Evolutionary conservation across 2,797 vertebrate genomes (phyloP), one percentile per base, ranked within the genome.

Genomic region (Urocyon cinereoargenteus): DNA sequence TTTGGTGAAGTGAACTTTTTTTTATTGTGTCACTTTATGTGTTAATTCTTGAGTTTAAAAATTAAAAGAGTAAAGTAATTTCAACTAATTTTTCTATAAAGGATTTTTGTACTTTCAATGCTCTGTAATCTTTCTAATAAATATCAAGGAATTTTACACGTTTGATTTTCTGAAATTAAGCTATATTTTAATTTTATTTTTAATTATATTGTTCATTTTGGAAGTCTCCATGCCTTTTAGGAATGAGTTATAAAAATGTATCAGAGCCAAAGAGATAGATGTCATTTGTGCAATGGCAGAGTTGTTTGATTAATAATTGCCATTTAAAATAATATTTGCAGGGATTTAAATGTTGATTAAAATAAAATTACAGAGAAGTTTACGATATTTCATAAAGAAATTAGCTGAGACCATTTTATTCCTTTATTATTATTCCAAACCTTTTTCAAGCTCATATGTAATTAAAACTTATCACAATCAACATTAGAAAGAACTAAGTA

Each of bases 231-330:
- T 64, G 49, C 36, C 16, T 90, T 73, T 72, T 92, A 90, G 85
- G 12, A 66, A 97, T 96, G 91, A 93, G 59, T 95, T 94, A 82
- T 51, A 66, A 92, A 72, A 92, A 96, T 11, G 21, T 91, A 61
- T 91, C 24, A 45, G 10, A 51, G 31, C 59, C 72, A 86, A 78
- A 78, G 1, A 91, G 28, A 90, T 68, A 81, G 93, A 92, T 64
- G 6, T 82, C 53, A 86, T 21, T 78, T 89, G 16, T 73, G 1
- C 51, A 86, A 87, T 90, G 81, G 94, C 12, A 24, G n/a, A 36
- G 3, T 8, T 85, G 4, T 66, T 77, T 77, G 31, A 11, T 87
- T 94, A 89, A 53, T 70, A 82, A 53, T 57, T 95, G 15, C 40
- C 70, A 81, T 59, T 89, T 97, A 57, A 81, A 91, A 86, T 57